Evolutionary conservation across 2,797 vertebrate genomes (phyloP), one percentile per base, ranked within the genome.

Genomic region (Eremophila alpestris): DNA sequence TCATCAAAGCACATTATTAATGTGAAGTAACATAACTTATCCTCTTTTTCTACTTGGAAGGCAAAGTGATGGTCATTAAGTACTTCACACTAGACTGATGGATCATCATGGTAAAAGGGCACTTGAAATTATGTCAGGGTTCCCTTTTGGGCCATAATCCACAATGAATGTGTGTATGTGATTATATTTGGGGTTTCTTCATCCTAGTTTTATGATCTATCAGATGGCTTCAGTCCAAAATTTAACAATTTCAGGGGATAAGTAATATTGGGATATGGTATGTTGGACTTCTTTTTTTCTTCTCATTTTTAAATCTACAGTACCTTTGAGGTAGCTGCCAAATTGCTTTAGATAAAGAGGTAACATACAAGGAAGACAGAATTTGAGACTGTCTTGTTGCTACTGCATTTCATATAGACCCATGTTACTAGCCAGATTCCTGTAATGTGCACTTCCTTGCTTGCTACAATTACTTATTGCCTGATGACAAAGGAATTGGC

Each of bases 121-220:
- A 34, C 8, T 8, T 3, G 8, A 56, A 87, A 85, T 46, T 2
- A 41, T 80, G 58, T 80, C 85, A 86, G 68, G 49, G 13, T 56
- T 91, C 85, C 74, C 87, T 89, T 77, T 64, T 90, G 88, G 76
- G 64, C 60, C 13, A 11, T 91, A 70, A 94, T 87, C 60, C 62
- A 59, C 16, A n/a, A 46, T 83, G 23, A 87, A 63, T 80, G n/a
- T 2, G 10, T 17, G 8, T 27, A 3, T 32, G 34, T 45, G 49
- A 63, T 87, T 87, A 24, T 82, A 85, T 87, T 73, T 83, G 41
- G 64, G 45, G 15, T 91, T 90, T 90, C 60, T 95, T 88, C 45
- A 56, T 85, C 34, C 32, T 86, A 7, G 52, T 77, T 91, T 68
- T 91, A 70, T 85, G 56, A 63, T 77, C 64, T 67, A 7, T 76